These are phyloP conservation scores for Porites divaricata DNA, from an alignment of 92 coral and sea anemone species.

Conservation along the genomic window DNA sequence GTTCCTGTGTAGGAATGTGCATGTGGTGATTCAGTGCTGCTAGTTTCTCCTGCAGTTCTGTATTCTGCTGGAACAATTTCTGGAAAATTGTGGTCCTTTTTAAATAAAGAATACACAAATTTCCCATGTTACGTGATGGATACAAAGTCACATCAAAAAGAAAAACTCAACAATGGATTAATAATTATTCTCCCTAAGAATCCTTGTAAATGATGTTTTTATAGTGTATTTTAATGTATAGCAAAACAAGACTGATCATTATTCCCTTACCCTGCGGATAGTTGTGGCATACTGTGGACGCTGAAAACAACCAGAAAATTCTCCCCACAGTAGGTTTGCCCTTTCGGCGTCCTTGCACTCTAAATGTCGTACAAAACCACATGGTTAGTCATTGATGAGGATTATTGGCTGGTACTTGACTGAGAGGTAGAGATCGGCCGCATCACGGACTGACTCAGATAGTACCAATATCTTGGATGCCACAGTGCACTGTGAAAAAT, in stretches of 20 bases:
- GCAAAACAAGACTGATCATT: neutral
- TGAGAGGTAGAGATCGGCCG: conserved; percentile 34
- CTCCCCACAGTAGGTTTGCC: conserved; percentile 32
- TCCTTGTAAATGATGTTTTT: neutral
- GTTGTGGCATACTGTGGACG: neutral
- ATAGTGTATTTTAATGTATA: neutral
- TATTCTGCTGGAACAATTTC: too few relatives aligned
- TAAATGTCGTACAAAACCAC: conserved; percentile 41
- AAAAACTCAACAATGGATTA: too few relatives aligned
- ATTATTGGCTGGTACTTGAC: conserved; percentile 28
- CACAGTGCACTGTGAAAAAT: neutral
- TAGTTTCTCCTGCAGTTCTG: too few relatives aligned
- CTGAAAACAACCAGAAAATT: conserved; percentile 48
- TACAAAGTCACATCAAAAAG: too few relatives aligned
- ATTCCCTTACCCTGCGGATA: neutral
- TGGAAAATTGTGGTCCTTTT: too few relatives aligned
- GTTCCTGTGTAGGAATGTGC: too few relatives aligned
- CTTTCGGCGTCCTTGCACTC: conserved; percentile 28
- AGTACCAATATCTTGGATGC: neutral
- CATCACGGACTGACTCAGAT: conserved; percentile 7
- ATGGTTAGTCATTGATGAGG: conserved; percentile 44
- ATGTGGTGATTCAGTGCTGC: too few relatives aligned
- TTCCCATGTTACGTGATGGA: too few relatives aligned
- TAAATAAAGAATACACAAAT: too few relatives aligned
- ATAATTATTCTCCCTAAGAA: neutral